Evolutionary conservation across 2,888 invertebrate species (phyloP), one percentile per base, ranked within the genome.

Genomic region (Pinctada fucata): DNA sequence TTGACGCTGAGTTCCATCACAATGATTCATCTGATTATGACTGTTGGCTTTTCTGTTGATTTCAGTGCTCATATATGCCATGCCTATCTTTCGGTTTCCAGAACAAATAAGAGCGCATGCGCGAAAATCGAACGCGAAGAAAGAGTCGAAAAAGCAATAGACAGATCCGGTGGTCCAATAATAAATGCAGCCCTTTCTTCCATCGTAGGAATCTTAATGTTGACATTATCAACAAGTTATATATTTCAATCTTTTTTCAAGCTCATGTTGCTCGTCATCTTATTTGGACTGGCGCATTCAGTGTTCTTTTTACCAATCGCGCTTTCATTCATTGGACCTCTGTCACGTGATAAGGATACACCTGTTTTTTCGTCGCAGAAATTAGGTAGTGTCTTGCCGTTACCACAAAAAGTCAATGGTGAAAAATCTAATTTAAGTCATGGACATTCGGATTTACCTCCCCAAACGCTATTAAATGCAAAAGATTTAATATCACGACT

Each of bases 21-120:
- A 16, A 87, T 86, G 82, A 86, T 88, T 16, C 85, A 88, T 70
- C 74, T 88, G 2, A 82, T 88, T 8, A 86, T 88, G 80, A 82
- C 83, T 69, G 85, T 88, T 6, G 88, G 88, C 2, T 88, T 88
- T 79, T 85, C 85, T 48, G 85, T 88, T 6, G 88, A 88, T 72
- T 86, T 84, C 75, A 81, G 84, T 73, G 83, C 82, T n/a, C 86
- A 86, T 72, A 79, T 85, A 45, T 80, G 79, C 10, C 78, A 84
- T 71, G 84, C 84, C 3, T 85, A 48, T 51, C 31, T 71, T 2
- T 10, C 71, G 10, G 71, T 52, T 31, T 31, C 31, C 31, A 31
- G 31, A 31, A 31, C 31, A 31, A 31, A 31, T 31, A 31, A 31
- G 31, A 31, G 31, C 31, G 31, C 31, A 31, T 31, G 31, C 0